phyloP scores from a whole-genome alignment of 2,113 vertebrate species.

The Acrocephalus arundinaceus region DNA sequence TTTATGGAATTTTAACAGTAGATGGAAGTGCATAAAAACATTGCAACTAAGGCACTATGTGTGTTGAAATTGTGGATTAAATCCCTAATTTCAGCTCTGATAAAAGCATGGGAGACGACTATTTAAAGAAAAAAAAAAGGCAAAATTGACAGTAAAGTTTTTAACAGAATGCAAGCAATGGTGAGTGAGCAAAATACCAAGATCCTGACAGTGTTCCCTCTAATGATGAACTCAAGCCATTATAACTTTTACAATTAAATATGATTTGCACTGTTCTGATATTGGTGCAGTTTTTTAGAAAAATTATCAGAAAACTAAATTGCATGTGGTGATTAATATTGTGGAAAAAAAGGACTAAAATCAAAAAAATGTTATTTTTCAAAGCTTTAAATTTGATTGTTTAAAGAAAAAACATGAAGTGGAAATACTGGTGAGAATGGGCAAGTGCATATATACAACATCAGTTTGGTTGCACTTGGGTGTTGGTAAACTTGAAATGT shows the following conservation, averaged over 20 bases:
- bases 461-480: conserved; percentile 69
- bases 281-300: conserved; percentile 86
- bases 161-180: conserved; percentile 69
- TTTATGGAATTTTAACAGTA: not conserved
- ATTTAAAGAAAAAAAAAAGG: not conserved
- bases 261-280: conserved; percentile 86
- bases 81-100: conserved; percentile 58
- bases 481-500: conserved; percentile 68
- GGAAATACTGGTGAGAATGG: conserved; percentile 69
- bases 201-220: conserved; percentile 83
- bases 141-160: conserved; percentile 52
- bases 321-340: conserved; percentile 77
- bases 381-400: conserved; percentile 70
- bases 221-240: conserved; percentile 84
- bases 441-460: conserved; percentile 72
- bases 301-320: conserved; percentile 74
- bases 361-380: conserved; percentile 52
- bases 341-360: conserved; percentile 43
- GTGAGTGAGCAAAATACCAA: conserved; percentile 70
- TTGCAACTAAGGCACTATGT: conserved; percentile 35
- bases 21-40: conserved; percentile 49
- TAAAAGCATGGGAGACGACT: conserved; percentile 14
- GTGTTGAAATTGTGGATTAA: conserved; percentile 63
- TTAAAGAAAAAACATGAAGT: conserved; percentile 33
- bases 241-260: conserved; percentile 85